Conservation (phyloP, 2,113 vertebrate genomes). For the Anguilla rostrata region DNA sequence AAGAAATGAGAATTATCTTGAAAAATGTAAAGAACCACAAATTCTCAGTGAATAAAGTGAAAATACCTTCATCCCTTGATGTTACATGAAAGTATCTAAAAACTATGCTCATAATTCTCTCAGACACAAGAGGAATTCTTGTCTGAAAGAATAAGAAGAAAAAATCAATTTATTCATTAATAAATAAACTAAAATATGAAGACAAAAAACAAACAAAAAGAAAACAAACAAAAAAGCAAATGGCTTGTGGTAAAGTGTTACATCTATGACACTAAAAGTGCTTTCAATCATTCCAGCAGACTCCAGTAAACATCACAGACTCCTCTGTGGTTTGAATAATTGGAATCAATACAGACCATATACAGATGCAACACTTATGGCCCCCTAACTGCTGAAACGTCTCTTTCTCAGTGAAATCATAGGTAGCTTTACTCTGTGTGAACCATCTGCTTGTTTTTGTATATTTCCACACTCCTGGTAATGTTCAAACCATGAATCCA, state of each 20-base stretch:
- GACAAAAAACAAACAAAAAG: neutral
- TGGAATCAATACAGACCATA: neutral
- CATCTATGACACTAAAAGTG: neutral
- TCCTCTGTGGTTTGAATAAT: neutral
- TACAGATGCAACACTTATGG: neutral
- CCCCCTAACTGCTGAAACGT: neutral
- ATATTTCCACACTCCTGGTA: neutral
- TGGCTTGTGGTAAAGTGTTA: neutral
- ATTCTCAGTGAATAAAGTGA: no score
- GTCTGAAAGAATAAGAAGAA: no score
- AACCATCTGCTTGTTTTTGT: neutral
- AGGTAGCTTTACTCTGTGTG: neutral
- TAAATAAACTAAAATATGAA: neutral
- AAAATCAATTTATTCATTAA: no score
- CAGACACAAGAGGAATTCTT: no score
- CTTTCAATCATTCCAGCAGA: neutral
- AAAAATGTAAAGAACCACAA: neutral
- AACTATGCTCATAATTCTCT: no score
- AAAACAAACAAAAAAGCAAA: neutral
- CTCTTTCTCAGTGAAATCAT: neutral
- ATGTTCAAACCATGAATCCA: neutral
- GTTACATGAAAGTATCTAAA: no score
- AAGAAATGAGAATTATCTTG: slow-evolving; percentile 1
- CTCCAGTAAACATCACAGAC: neutral
- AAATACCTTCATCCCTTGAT: no score